Evolutionary conservation across 2,797 vertebrate genomes (phyloP).

Genomic region (Fundulus diaphanus): DNA sequence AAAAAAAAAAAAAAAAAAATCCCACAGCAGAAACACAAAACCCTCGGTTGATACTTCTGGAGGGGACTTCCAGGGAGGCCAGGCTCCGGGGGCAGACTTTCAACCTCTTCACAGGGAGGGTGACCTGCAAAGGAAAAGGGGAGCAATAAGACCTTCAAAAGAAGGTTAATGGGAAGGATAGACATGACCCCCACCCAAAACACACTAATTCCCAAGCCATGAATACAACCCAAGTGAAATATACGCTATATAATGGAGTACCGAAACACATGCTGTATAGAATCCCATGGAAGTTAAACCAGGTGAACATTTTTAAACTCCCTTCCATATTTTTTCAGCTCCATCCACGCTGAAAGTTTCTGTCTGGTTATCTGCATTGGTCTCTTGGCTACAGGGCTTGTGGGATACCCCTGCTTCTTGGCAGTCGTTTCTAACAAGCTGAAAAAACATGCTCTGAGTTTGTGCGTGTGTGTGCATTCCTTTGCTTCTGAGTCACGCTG

Average conservation of each 20-base stretch:
- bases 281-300: constrained; percentile 6
- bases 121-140: constrained; percentile 48
- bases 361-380: constrained; percentile 73
- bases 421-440: constrained; percentile 74
- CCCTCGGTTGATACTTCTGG: constrained; percentile 12
- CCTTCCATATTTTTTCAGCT: constrained; percentile 3
- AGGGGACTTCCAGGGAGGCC: constrained; percentile 32
- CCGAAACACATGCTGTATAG: constrained; percentile 9
- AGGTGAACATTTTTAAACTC: background rate
- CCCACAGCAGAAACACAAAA: constrained; percentile 18
- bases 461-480: constrained; percentile 27
- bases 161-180: constrained; percentile 50
- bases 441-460: constrained; percentile 67
- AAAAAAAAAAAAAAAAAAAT: constrained; percentile 11
- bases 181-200: constrained; percentile 15
- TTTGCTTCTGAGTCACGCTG: constrained; percentile 62
- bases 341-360: constrained; percentile 60
- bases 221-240: constrained; percentile 26
- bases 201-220: constrained; percentile 45
- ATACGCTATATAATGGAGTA: background rate
- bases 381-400: constrained; percentile 81
- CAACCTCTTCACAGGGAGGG: constrained; percentile 55
- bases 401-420: constrained; percentile 81
- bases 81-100: constrained; percentile 63
- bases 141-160: constrained; percentile 66